These are phyloP conservation scores for Sapayoa aenigma DNA, from an alignment of 2,113 vertebrate genomes.

Conservation along the genomic window DNA sequence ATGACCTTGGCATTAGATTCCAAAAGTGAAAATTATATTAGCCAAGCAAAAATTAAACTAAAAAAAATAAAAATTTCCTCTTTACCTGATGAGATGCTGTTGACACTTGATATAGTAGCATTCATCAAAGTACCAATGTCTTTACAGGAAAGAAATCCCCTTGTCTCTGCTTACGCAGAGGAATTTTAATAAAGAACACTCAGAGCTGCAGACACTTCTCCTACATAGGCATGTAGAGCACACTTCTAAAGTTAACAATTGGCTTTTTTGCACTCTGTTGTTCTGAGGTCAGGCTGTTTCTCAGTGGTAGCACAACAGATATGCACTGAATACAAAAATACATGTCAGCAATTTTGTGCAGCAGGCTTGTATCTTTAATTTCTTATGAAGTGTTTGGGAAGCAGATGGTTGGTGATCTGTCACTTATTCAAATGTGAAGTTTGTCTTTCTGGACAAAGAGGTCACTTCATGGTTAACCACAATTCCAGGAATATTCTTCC, in stretches of 20 bases:
- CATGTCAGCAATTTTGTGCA: not conserved
- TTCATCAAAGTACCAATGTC: not conserved
- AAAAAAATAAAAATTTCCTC: not conserved
- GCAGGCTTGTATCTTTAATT: not conserved
- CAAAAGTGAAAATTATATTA: too few relatives aligned
- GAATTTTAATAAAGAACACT: not conserved
- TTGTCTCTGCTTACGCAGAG: not conserved
- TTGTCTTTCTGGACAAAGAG: not conserved
- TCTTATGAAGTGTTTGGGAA: not conserved
- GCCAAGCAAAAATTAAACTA: not conserved
- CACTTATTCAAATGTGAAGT: not conserved
- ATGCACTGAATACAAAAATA: not conserved
- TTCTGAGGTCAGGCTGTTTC: not conserved
- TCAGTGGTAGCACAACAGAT: not conserved
- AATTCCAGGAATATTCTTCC: not conserved
- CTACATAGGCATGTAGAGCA: not conserved
- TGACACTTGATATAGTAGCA: not conserved
- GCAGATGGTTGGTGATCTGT: not conserved
- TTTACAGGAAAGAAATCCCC: constrained; percentile 3
- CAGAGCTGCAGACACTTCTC: not conserved
- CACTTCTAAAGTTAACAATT: not conserved
- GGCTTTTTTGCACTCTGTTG: not conserved
- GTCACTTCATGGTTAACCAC: not conserved
- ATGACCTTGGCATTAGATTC: not conserved
- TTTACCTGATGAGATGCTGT: not conserved